Evolutionary conservation across 2,888 invertebrate genomes (phyloP), one percentile per base, ranked within the genome.

Genomic region (Xanthorhoe designata): DNA sequence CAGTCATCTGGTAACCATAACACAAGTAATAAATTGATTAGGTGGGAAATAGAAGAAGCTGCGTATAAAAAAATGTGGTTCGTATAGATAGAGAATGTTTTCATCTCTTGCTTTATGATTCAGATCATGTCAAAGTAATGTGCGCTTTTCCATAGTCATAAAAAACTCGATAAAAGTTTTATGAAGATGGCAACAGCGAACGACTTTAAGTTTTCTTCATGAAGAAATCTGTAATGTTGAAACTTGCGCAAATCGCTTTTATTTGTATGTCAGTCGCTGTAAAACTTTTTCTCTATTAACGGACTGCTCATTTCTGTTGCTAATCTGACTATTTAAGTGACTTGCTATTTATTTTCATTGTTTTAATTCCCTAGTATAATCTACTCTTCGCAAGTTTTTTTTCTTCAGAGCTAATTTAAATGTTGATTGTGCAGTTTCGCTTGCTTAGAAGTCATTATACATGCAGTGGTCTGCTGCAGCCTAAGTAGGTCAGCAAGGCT

Each of bases 121-220:
- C 32, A 45, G 32, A 61, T 35, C 24, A 17, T 18, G 49, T n/a
- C 35, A 61, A 53, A 59, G 38, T 45, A 61, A 45, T 61, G 51
- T 38, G 9, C 51, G 15, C 60, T 67, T 68, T 58, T 69, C 71
- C 60, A 47, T 56, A 52, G 53, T 68, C 64, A 67, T 62, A 70
- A 74, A 69, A 71, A 66, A 56, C 63, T 64, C 64, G 54, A 69
- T 68, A 72, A 74, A 32, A 71, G 69, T 70, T 72, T 72, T 71
- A 71, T 68, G 70, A 66, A 69, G 71, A 72, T 74, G 64, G 64
- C 70, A 65, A 64, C 66, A 54, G 53, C 59, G 69, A 71, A 73
- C 68, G 69, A 64, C 72, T 70, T 66, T 66, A 75, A 78, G 73
- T 77, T 77, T 73, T 72, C 66, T 69, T 62, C 65, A 51, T 71